Percentiles rank a stretch among this genome's conserved stretches.
Conservation (phyloP, 2,797 vertebrate species). For the Odontamblyopus rebecca region DNA sequence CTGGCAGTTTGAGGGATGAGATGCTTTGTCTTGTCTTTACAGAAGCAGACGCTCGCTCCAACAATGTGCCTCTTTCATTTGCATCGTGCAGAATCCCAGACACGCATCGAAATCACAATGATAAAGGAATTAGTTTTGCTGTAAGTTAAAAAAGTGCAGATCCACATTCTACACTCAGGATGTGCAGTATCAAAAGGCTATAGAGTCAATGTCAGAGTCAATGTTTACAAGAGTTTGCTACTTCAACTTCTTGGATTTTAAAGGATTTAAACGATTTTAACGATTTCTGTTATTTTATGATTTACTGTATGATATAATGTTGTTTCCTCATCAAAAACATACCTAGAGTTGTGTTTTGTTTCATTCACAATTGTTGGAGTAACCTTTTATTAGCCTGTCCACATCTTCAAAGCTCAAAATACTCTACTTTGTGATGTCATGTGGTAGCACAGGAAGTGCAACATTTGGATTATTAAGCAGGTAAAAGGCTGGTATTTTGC, state of each 20-base stretch:
- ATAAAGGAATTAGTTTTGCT: not conserved
- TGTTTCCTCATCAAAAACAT: not conserved
- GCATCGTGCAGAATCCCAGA: conserved; percentile 18
- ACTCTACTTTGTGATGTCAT: no score
- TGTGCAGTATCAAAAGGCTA: not conserved
- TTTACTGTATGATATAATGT: not conserved
- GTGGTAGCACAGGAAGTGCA: no score
- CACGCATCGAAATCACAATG: not conserved
- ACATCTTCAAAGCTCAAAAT: no score
- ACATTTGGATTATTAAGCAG: no score
- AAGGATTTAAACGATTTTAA: no score
- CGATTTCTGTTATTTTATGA: not conserved
- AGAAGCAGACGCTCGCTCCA: conserved; percentile 43
- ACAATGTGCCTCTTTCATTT: conserved; percentile 52
- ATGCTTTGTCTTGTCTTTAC: conserved; percentile 46
- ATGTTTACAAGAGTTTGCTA: not conserved
- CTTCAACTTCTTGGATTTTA: not conserved
- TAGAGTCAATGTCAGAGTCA: not conserved
- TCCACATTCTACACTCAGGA: not conserved
- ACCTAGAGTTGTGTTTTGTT: no score
- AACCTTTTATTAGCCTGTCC: no score
- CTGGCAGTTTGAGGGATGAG: conserved; percentile 69
- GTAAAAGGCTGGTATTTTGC: no score
- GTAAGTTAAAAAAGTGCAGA: not conserved
- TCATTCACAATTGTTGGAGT: no score